These are phyloP conservation scores for Naja naja DNA, from an alignment of 2,113 vertebrate genomes.

Conservation along the genomic window DNA sequence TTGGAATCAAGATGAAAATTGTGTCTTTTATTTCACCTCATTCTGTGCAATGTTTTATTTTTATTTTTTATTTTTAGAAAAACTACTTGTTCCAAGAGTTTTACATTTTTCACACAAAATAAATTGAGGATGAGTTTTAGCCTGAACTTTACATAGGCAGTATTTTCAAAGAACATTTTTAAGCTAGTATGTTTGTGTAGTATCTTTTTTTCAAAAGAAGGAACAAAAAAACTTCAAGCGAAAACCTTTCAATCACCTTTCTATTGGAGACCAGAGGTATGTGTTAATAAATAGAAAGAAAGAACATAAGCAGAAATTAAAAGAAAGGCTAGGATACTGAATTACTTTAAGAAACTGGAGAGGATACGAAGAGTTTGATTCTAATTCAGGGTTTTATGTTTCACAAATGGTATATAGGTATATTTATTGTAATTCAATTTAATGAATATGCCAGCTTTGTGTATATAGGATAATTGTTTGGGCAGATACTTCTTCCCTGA, in stretches of 20 bases:
- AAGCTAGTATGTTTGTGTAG: neutral
- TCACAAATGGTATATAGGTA: too few species aligned
- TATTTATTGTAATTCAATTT: neutral
- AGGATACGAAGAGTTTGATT: neutral
- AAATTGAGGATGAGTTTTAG: constrained; percentile 22
- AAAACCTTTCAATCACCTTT: neutral
- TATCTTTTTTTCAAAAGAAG: neutral
- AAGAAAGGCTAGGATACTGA: neutral
- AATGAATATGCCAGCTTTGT: neutral
- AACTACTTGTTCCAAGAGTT: constrained; percentile 34
- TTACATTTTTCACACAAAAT: neutral
- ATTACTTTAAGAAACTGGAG: neutral
- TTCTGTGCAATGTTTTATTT: neutral
- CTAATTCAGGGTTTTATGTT: neutral
- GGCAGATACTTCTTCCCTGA: neutral
- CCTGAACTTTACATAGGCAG: neutral
- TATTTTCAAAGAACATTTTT: neutral
- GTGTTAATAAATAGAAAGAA: neutral
- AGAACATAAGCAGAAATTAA: neutral
- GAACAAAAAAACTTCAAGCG: accelerated
- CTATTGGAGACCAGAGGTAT: neutral
- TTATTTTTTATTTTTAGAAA: neutral
- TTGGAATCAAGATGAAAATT: constrained; percentile 6
- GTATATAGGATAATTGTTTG: neutral
- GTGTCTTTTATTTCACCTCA: neutral